These are phyloP conservation scores for Apis mellifera DNA, from an alignment of 1,140 invertebrate species.

Conservation along the genomic window DNA sequence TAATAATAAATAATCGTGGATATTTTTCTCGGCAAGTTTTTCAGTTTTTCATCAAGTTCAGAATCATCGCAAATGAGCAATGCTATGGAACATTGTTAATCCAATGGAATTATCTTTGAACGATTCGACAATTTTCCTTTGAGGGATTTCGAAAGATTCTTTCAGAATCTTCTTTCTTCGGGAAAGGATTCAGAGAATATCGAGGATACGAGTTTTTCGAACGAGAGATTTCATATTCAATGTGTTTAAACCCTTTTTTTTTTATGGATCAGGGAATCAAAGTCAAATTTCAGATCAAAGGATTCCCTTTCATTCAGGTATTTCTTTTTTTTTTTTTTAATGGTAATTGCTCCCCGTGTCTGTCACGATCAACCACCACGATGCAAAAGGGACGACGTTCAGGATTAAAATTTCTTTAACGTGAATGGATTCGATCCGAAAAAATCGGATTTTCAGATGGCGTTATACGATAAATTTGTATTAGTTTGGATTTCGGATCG, in stretches of 20 bases:
- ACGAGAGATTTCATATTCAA: background rate
- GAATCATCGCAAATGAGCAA: too few species aligned
- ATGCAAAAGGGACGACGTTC: too few species aligned
- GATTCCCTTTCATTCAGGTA: background rate
- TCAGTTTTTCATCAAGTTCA: too few species aligned
- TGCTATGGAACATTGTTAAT: too few species aligned
- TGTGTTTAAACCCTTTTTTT: background rate
- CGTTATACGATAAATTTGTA: slow-evolving; percentile 8
- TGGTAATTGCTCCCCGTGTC: background rate
- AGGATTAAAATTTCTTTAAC: background rate
- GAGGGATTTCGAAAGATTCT: background rate
- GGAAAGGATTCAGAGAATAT: background rate
- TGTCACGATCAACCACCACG: background rate
- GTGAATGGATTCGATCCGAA: background rate
- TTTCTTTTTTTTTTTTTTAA: background rate
- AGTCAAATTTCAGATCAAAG: background rate
- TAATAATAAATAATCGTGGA: too few species aligned
- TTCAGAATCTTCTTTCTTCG: background rate
- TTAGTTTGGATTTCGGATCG: background rate
- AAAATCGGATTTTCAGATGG: background rate
- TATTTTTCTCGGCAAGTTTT: too few species aligned
- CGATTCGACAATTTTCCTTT: background rate
- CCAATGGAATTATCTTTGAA: background rate
- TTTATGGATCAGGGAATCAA: background rate
- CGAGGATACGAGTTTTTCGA: background rate